Evolutionary conservation across 2,797 vertebrate species (phyloP), one percentile per base, ranked within the genome.

Genomic region (Spinibarbus caldwelli): DNA sequence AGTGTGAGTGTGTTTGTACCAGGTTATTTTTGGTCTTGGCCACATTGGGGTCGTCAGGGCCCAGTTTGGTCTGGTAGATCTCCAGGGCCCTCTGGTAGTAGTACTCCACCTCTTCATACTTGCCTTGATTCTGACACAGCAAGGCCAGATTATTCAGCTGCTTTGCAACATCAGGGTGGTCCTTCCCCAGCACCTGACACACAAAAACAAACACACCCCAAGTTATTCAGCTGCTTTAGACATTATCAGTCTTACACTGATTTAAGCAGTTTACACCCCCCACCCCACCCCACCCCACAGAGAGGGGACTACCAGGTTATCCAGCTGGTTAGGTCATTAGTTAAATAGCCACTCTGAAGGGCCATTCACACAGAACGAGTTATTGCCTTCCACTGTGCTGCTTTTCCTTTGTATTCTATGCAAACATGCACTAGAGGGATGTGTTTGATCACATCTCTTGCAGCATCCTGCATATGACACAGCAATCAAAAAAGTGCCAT

Each of bases 71-170:
- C 91, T 99, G 97, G 93, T 99, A 99, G 93, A 99, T 99, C 89
- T 97, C 97, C 83, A 99, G 95, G 23, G 98, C 98, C 19, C 98
- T 95, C 90, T 97, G 97, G 92, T 99, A 99, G 90, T 99, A 99
- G 85, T 98, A 96, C 59, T 99, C 98, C 87, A 99, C 98, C 89
- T 99, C 98, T 59, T 99, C 97, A 0, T 99, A 99, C 93, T 99
- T 99, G 90, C 97, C 97, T 95, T 99, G 98, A 92, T 99, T 99
- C 96, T 99, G 98, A 91, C 98, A 99, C 78, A 99, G 94, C 87
- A 99, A 91, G 29, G 98, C 98, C 94, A 99, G 91, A 92, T 99
- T 99, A 93, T 99, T 99, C 88, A 99, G 93, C 47, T 99, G 98
- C 92, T 99, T 99, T 87, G 98, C 98, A 87, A 99, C 98, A 73